Evolutionary conservation across 2,113 vertebrate genomes (phyloP), one percentile per base, ranked within the genome.

Genomic region (Chaenocephalus aceratus): DNA sequence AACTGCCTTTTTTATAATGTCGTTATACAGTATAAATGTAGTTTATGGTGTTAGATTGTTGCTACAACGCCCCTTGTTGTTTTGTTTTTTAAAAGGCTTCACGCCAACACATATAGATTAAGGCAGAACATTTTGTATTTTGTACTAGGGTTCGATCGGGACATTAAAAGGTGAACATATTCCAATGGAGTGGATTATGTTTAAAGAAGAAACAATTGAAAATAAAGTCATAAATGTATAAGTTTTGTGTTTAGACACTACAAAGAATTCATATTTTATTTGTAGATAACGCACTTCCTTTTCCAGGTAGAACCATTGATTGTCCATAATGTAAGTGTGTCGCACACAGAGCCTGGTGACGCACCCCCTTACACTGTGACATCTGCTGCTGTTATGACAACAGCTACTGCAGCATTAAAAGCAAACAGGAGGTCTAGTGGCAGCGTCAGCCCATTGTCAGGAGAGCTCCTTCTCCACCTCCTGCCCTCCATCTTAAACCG

Each of bases 301-400:
- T 67, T 53, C 62, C 63, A 65, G 8, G 6, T n/a, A 46, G 52
- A 56, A 23, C 49, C 49, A 49, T 11, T 18, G 12, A 48, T 13
- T 57, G 52, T 58, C 58, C 44, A 57, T 1, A 41, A 53, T 3
- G 45, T 34, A 57, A 41, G 52, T 60, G 61, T 58, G 46, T 12
- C 1, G 1, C 49, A 73, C 41, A 66, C 26, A 6, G 45, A 45
- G 23, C 36, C 21, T 8, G 3, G 58, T 77, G 54, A 73, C 7
- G 48, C 30, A 77, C 65, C 34, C 6, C 11, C 4, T 44, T 30
- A 49, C 14, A 51, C 69, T 44, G 41, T 56, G 60, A 82, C 53
- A 68, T 67, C 71, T 75, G 66, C 68, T 75, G 61, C 65, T 58
- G 67, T 63, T 72, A 80, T 36, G 45, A 59, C 69, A 64, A 63